Conservation (phyloP, 1,140 invertebrate genomes). For the Apis laboriosa region DNA sequence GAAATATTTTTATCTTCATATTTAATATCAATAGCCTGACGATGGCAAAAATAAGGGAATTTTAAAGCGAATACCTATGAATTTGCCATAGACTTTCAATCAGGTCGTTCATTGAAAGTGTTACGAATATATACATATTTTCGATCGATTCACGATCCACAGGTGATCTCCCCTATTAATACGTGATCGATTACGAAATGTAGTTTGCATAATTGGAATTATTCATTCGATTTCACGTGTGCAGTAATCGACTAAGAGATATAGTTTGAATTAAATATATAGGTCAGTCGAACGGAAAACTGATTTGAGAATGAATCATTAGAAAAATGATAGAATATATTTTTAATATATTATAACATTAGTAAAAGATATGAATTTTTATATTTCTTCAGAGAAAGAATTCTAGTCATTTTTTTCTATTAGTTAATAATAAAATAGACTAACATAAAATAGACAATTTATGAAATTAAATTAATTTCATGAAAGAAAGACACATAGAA, state of each 20-base stretch:
- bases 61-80: neutral
- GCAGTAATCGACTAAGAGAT: neutral
- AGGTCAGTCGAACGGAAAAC: neutral
- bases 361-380: no score
- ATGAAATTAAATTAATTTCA: no score
- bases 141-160: neutral
- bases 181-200: no score
- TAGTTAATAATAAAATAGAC: no score
- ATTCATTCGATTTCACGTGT: neutral
- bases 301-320: no score
- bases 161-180: neutral
- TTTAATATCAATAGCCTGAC: neutral
- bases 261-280: constrained; percentile 4
- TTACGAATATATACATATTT: neutral
- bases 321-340: no score
- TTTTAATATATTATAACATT: no score
- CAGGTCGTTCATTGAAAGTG: neutral
- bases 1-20: neutral
- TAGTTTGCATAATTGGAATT: neutral
- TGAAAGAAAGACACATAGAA: neutral
- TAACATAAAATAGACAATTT: no score
- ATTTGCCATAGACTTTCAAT: neutral
- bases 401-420: no score
- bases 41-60: neutral
- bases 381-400: no score